Evolutionary conservation across 2,113 vertebrate species (phyloP).

Genomic region (Myotis lucifugus): DNA sequence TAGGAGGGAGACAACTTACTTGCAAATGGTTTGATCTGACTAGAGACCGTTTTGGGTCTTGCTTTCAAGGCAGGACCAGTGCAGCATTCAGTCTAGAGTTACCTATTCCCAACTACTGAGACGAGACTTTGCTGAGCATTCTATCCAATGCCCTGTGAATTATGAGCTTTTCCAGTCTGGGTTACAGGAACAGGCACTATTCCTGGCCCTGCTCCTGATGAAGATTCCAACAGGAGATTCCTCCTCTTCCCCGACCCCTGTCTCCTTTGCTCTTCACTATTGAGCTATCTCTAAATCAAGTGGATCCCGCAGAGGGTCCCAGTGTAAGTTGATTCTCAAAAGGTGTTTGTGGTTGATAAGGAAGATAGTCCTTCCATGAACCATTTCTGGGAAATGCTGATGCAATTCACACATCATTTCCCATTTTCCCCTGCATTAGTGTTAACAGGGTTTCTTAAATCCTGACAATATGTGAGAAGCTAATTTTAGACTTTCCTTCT

Average conservation of each 20-base stretch:
- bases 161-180: neutral
- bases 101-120: neutral
- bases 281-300: neutral
- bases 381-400: neutral
- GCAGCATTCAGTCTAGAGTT: neutral
- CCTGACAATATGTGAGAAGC: neutral
- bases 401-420: neutral
- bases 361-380: neutral
- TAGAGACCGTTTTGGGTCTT: neutral
- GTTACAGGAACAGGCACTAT: neutral
- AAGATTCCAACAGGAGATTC: neutral
- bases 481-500: conserved; percentile 32
- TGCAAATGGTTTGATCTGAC: neutral
- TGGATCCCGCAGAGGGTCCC: neutral
- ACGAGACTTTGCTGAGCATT: neutral
- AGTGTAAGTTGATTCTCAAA: neutral
- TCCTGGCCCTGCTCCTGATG: neutral
- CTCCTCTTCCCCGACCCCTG: no score
- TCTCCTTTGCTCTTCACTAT: neutral
- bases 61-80: neutral
- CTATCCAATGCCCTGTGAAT: neutral
- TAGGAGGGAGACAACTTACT: neutral
- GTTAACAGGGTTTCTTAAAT: neutral
- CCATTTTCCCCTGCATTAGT: neutral
- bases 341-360: neutral